Evolutionary conservation across 2,797 vertebrate genomes (phyloP), one percentile per base, ranked within the genome.

Genomic region (Helostoma temminkii): DNA sequence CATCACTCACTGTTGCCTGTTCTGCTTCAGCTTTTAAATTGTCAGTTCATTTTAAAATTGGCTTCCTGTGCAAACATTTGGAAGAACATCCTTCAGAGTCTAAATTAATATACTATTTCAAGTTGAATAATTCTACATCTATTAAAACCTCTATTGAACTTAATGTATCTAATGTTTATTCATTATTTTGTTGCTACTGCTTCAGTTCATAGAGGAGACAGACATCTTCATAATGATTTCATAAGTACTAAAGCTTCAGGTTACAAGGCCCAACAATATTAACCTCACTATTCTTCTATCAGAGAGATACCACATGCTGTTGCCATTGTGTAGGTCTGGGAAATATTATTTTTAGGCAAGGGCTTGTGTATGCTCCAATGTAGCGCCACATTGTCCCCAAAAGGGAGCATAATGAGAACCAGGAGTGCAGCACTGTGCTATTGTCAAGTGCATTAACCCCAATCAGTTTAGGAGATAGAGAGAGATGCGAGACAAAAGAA

Each of bases 361-460:
- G 75, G 77, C 81, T 89, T 34, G 48, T 66, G 68, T 85, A 66
- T 74, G 66, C 82, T 63, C 69, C 62, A 79, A 86, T 84, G 76
- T 80, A 85, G 72, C 78, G 61, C 64, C 59, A 53, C 59, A 64
- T 71, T 76, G 53, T 71, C 75, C 66, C 16, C 53, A 76, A 61
- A 73, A 75, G 88, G 63, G 71, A 91, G 48, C 52, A 22, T 91
- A 92, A 93, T 91, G 82, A 79, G 80, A 65, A 94, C 87, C 92
- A 92, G 89, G 90, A 89, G 90, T 87, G 76, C 76, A 83, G 78
- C 18, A 54, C 59, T 88, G 84, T n/a, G 14, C 84, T 85, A 64
- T 86, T 90, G 87, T 90, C 82, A 78, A 66, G 73, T 53, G 76
- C 81, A 92, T 93, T 92, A 93, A 93, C 88, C 91, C 83, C 87